These are phyloP conservation scores for Nettapus auritus DNA, from an alignment of 2,113 vertebrate species.

Conservation along the genomic window DNA sequence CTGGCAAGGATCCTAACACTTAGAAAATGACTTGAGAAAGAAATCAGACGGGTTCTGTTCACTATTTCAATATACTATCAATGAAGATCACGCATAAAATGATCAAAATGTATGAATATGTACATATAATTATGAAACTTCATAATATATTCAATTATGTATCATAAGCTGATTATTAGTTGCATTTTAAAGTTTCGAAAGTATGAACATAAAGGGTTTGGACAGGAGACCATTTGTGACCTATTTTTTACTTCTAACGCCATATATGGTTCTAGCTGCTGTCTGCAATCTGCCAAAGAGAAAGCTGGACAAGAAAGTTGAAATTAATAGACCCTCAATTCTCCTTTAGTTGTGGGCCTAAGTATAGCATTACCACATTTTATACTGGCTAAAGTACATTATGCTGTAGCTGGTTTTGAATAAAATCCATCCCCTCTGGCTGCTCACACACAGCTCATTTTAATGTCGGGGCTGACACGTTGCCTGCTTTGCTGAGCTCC, in stretches of 20 bases:
- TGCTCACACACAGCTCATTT: neutral
- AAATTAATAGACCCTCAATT: constrained; percentile 44
- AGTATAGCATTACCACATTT: constrained; percentile 49
- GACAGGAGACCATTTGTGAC: neutral
- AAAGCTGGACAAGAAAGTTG: constrained; percentile 58
- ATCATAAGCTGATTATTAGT: neutral
- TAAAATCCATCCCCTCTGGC: neutral
- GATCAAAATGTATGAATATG: neutral
- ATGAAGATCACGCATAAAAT: neutral
- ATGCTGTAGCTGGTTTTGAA: constrained; percentile 36
- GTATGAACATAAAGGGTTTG: neutral
- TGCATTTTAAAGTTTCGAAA: neutral
- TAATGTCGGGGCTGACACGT: neutral
- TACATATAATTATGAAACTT: neutral
- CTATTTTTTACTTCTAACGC: constrained; percentile 24
- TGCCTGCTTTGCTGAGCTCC: neutral
- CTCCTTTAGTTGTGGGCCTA: constrained; percentile 29
- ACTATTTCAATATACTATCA: neutral
- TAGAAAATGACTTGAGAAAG: neutral
- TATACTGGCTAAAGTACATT: neutral
- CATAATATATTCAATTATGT: no score
- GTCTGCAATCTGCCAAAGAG: constrained; percentile 41
- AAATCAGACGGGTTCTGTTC: neutral
- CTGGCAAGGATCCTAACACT: neutral
- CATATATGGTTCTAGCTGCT: constrained; percentile 42